Evolutionary conservation across 2,888 invertebrate genomes (phyloP).

Genomic region (Julus scandinavius): DNA sequence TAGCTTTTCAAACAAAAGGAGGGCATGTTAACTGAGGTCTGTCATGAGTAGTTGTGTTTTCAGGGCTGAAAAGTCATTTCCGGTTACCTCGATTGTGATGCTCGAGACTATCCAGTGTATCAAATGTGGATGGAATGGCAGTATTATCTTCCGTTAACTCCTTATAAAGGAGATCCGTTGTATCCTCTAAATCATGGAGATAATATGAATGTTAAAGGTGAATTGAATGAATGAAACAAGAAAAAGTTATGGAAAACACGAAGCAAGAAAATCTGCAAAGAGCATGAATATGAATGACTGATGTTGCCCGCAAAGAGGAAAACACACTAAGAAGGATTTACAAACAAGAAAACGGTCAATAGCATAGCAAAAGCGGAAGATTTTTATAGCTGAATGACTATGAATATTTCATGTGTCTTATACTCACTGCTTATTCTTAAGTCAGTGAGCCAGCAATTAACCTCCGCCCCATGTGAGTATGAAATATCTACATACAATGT

Average conservation of each 20-base stretch:
- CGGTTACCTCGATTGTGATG: slow-evolving; percentile 25
- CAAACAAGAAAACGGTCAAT: background rate
- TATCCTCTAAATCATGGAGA: slow-evolving; percentile 67
- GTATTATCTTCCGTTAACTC: slow-evolving; percentile 51
- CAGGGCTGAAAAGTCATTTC: slow-evolving; percentile 43
- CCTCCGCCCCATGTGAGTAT: too few species aligned
- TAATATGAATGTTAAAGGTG: background rate
- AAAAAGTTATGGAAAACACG: background rate
- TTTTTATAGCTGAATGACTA: too few species aligned
- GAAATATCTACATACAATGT: too few species aligned
- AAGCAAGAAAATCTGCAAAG: background rate
- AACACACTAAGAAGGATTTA: background rate
- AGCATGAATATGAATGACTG: background rate
- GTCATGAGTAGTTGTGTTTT: background rate
- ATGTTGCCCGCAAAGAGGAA: slow-evolving; percentile 3
- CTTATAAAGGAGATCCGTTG: slow-evolving; percentile 71
- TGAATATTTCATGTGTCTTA: too few species aligned
- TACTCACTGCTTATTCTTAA: too few species aligned
- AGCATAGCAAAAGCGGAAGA: too few species aligned
- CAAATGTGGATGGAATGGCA: slow-evolving; percentile 42
- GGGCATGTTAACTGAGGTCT: background rate
- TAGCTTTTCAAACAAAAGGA: background rate
- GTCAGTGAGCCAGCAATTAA: too few species aligned
- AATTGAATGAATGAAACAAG: slow-evolving; percentile 12
- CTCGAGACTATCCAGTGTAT: background rate